Conservation (phyloP, 2,888 invertebrate genomes). For the Kryphioiulus occultus region DNA sequence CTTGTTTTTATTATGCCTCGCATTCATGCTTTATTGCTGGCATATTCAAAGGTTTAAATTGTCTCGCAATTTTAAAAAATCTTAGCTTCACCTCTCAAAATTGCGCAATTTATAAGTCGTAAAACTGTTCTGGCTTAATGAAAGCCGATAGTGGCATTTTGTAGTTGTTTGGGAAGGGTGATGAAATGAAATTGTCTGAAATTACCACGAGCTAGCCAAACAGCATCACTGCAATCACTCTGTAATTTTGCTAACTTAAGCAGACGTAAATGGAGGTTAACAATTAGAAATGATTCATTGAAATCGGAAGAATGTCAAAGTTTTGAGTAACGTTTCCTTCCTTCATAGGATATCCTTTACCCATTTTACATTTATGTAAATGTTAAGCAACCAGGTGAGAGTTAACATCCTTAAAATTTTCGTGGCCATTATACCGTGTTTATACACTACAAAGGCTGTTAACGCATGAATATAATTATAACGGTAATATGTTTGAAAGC, state of each 20-base stretch:
- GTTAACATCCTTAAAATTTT: neutral
- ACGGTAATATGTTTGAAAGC: too few species aligned
- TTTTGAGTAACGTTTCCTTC: conserved; percentile 11
- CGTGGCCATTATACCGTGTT: neutral
- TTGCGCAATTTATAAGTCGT: neutral
- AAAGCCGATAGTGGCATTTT: neutral
- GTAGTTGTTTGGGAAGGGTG: neutral
- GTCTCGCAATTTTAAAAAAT: neutral
- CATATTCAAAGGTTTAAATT: neutral
- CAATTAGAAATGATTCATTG: neutral
- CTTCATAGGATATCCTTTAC: neutral
- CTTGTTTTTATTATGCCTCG: too few species aligned
- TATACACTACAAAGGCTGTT: neutral
- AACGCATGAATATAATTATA: neutral
- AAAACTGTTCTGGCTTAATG: neutral
- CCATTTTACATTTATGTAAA: neutral
- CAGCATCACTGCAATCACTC: neutral
- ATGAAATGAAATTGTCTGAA: neutral
- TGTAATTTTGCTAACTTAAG: neutral
- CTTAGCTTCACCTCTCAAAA: neutral
- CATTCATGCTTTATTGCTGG: too few species aligned
- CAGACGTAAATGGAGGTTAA: neutral
- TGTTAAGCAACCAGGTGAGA: neutral
- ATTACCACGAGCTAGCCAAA: too few species aligned
- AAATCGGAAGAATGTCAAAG: neutral